Evolutionary conservation across 1,140 invertebrate species (phyloP), one percentile per base, ranked within the genome.

Genomic region (Monochamus saltuarius): DNA sequence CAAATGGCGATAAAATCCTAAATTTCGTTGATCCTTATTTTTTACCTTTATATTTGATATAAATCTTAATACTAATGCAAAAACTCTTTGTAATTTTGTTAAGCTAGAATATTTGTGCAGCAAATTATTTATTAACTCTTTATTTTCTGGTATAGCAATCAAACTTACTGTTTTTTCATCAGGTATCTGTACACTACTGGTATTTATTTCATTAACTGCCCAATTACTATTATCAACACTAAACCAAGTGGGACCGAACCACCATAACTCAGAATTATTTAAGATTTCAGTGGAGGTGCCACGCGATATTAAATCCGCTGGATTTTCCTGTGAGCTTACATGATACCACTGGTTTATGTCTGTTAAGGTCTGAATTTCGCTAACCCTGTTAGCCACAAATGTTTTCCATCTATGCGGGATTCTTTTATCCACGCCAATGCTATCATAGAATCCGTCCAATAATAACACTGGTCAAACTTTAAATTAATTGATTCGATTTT

Each of bases 401-500:
- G 70, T 69, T 51, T 69, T 71, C 54, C 73, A 71, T 17, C 49
- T 34, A 49, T 53, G 59, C 10, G 77, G 73, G 66, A 54, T 34
- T 59, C 66, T n/a, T 65, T 68, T 14, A 79, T 62, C 79, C 78
- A 80, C 7, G 65, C 62, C 22, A 79, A 55, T 0, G 78, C 75
- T 4, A 79, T 72, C 1, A 69, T 77, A 1, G 77, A 79, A 57
- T 80, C 74, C 0, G 68, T 70, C 77, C 78, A 79, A 61, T 73
- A 76, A 22, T 56, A 69, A 2, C 68, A 57, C 6, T 66, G 43
- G 7, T 47, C 38, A 19, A 77, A 55, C 1, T 60, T 49, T 29
- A 72, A 49, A 13, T 64, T 49, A 29, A 77, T 56, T 4, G 66
- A 14, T 3, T 59, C 29, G 39, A 52, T 22, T 55, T 59, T 42